These are phyloP conservation scores for Oreocharis arfaki DNA, from an alignment of 2,113 vertebrate genomes.

Conservation along the genomic window DNA sequence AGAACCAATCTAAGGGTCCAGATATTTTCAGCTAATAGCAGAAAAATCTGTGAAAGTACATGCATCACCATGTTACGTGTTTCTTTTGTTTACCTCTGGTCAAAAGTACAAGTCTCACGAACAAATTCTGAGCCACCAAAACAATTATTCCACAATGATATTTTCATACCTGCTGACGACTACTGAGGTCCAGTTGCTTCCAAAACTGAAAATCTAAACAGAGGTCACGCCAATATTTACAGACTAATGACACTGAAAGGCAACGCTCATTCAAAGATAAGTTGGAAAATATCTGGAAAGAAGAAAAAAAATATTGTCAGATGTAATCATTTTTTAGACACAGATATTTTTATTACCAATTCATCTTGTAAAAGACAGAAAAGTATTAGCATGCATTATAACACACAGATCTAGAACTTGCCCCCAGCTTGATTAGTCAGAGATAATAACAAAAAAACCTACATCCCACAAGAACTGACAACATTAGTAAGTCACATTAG, in stretches of 20 bases:
- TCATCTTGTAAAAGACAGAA: neutral
- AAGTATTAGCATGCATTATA: neutral
- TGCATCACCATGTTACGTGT: neutral
- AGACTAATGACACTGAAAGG: conserved; percentile 93
- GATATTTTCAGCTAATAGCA: neutral
- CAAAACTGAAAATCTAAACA: conserved; percentile 99
- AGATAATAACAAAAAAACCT: neutral
- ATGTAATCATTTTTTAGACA: neutral
- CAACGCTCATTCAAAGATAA: conserved; percentile 94
- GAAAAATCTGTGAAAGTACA: neutral
- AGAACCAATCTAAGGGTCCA: neutral
- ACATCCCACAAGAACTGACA: neutral
- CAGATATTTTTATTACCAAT: neutral
- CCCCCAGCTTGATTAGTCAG: neutral
- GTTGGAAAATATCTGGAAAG: conserved; percentile 90
- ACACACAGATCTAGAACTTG: neutral
- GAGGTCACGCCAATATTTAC: conserved; percentile 97
- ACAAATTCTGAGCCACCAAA: neutral
- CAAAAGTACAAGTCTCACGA: neutral
- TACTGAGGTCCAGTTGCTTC: conserved; percentile 97
- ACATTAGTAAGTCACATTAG: neutral
- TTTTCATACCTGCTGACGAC: conserved; percentile 88
- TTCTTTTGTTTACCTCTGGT: neutral
- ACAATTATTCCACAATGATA: neutral
- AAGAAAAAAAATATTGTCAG: neutral